Conservation (phyloP, 2,113 vertebrate genomes). For the Pygoscelis antarcticus region DNA sequence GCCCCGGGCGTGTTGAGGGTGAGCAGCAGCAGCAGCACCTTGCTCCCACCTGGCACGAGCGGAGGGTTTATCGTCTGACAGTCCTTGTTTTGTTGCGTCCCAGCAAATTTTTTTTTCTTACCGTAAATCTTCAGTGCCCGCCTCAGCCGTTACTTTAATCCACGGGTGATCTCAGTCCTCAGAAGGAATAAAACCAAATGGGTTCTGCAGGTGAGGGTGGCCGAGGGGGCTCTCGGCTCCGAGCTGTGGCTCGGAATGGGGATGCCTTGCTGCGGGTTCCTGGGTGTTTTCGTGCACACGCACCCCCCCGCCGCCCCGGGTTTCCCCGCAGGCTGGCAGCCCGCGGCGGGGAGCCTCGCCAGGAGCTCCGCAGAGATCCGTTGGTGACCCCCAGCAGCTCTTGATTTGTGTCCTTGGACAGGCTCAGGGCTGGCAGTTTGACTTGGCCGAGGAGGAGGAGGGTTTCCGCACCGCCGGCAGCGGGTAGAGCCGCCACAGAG, state of each 20-base stretch:
- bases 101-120: too few relatives aligned
- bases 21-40: background rate
- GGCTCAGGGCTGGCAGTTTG: background rate
- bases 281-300: background rate
- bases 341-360: background rate
- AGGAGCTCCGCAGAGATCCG: background rate
- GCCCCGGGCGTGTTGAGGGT: accelerated
- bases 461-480: background rate
- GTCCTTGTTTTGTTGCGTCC: background rate
- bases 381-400: background rate
- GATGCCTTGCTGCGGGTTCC: background rate
- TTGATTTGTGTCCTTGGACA: background rate
- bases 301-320: too few relatives aligned
- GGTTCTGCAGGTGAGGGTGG: background rate
- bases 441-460: background rate
- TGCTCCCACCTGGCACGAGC: accelerated
- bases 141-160: background rate
- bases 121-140: background rate
- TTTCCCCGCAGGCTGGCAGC: background rate
- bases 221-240: background rate
- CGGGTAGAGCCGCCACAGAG: background rate
- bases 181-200: background rate
- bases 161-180: accelerated
- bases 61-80: background rate
- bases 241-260: background rate